phyloP scores from a whole-genome alignment of 2,888 invertebrate species.

The Sturmia bella region DNA sequence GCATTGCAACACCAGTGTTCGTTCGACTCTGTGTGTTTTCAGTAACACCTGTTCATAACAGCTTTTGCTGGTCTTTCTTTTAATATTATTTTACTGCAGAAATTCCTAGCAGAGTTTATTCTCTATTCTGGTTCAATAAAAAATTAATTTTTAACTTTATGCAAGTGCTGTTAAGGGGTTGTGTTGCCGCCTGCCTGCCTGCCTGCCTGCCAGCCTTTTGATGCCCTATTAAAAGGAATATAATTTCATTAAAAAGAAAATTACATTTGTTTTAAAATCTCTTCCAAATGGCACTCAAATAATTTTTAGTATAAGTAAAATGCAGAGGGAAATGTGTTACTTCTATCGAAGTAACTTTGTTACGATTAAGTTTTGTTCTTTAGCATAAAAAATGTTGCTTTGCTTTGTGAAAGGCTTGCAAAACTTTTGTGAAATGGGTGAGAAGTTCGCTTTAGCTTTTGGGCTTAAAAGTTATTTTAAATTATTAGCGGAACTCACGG shows the following conservation, averaged over 20 bases:
- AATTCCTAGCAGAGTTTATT: neutral
- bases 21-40: conserved; percentile 8
- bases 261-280: conserved; percentile 27
- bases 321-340: no score
- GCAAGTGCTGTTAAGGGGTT: neutral
- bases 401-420: no score
- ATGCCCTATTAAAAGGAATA: conserved; percentile 31
- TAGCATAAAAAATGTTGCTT: no score
- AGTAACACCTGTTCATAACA: conserved; percentile 40
- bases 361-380: no score
- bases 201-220: neutral
- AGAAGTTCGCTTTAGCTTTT: no score
- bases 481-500: no score
- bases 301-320: no score
- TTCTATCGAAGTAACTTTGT: no score
- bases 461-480: no score
- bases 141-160: conserved; percentile 43
- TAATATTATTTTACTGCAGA: conserved; percentile 36
- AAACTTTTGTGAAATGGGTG: no score
- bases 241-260: conserved; percentile 65
- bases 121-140: conserved; percentile 28
- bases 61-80: no score
- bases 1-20: neutral
- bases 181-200: neutral
- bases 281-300: no score